Evolutionary conservation across 1,140 invertebrate species (phyloP), one percentile per base, ranked within the genome.

Genomic region (Trichonephila inaurata): DNA sequence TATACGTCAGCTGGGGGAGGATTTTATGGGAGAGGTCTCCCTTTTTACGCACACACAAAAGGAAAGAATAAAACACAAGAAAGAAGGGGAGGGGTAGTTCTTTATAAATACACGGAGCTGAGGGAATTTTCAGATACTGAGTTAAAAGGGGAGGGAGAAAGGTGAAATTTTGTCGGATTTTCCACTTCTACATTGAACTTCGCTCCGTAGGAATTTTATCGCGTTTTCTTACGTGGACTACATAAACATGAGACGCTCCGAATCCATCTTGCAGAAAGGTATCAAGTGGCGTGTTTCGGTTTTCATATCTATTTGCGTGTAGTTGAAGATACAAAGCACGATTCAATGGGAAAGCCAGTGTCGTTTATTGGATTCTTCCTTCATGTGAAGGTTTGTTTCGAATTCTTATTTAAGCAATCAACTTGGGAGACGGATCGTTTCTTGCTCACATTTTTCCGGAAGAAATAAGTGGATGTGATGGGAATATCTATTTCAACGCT

Each of bases 41-140:
- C 81, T 85, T 89, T 77, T 24, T 58, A 24, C n/a, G 24, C 64
- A 28, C 10, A 33, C 24, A 24, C 24, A 69, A 69, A 69, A 51
- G 51, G 51, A 51, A 44, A 61, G 21, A 69, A 85, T 66, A 85
- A 92, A 92, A 85, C 90, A 92, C 88, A 89, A 62, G 66, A 24
- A 60, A 81, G 62, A 40, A 24, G 19, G 66, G 89, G 61, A 44
- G 19, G 66, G 89, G 61, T 91, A n/a, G 89, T 82, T 82, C 77
- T 81, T 89, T 91, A 91, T 91, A 91, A 91, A 91, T 91, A 91
- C 89, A 81, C 69, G 44, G 89, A 61, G 72, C 69, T 82, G 21
- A 28, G 90, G 90, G 90, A 85, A 85, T 92, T 92, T 89, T 60
- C 33, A 40, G 24, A 88, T 62, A 87, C 51, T 28, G 51, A 51